Percentiles rank a stretch among this genome's conserved stretches.
phyloP scores from a whole-genome alignment of 2,888 invertebrate genomes.

The Physocephala rufipes region DNA sequence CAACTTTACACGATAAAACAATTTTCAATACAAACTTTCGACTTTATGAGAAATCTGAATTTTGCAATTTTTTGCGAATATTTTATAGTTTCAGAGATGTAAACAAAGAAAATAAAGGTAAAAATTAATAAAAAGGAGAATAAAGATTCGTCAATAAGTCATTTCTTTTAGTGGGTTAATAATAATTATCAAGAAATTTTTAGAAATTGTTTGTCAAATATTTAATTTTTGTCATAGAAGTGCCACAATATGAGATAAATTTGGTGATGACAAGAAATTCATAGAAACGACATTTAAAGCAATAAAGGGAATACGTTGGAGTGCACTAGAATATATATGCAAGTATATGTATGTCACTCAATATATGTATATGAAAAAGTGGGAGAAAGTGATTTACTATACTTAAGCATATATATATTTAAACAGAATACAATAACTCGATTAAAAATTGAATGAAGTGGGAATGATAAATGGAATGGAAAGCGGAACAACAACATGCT shows the following conservation, averaged over 20 bases:
- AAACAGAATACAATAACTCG: background rate
- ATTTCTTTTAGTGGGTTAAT: background rate
- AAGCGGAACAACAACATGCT: background rate
- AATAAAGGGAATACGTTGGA: no score
- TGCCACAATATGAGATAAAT: background rate
- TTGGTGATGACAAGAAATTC: background rate
- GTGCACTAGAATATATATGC: background rate
- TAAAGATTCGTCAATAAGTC: no score
- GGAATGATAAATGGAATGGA: slow-evolving; percentile 1
- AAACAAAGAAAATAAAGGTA: no score
- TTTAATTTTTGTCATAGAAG: background rate
- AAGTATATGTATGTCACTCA: background rate
- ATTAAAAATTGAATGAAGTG: background rate
- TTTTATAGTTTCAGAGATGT: no score
- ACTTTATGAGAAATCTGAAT: no score
- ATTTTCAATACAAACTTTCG: no score
- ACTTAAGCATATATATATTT: slow-evolving; percentile 28
- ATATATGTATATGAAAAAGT: background rate
- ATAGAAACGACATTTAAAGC: no score
- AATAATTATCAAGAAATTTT: no score
- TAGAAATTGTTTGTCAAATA: background rate
- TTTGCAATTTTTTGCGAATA: no score
- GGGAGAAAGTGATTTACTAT: background rate
- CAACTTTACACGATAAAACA: no score
- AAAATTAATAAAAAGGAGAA: no score